Conservation (phyloP, 2,797 vertebrate genomes). For the Pterois miles region DNA sequence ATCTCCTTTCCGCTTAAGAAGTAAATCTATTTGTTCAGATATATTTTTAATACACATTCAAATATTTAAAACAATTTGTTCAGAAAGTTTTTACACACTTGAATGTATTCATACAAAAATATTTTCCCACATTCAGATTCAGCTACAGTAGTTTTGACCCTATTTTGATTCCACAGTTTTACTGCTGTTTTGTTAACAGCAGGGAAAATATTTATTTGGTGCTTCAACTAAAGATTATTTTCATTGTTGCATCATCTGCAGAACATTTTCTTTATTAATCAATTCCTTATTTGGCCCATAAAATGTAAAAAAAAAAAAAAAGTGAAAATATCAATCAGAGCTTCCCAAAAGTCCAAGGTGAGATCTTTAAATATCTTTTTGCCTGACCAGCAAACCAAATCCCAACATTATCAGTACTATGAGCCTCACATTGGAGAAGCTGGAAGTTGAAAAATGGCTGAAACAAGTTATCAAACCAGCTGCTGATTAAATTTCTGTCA, state of each 20-base stretch:
- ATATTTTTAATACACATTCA: no score
- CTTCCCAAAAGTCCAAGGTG: background rate
- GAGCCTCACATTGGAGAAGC: background rate
- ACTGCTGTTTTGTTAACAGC: background rate
- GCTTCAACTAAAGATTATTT: background rate
- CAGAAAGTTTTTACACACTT: no score
- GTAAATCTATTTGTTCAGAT: no score
- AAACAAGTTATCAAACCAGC: background rate
- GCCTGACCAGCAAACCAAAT: background rate
- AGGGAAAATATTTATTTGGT: background rate
- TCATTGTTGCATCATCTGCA: background rate
- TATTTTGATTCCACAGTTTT: background rate
- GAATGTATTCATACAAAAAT: no score
- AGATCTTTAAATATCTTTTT: background rate
- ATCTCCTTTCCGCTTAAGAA: no score
- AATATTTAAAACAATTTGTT: no score
- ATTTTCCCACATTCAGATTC: background rate
- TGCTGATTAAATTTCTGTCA: background rate
- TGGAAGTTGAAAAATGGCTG: background rate
- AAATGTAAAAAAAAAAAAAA: background rate
- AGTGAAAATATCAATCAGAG: background rate
- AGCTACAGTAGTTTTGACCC: background rate
- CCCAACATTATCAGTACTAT: background rate
- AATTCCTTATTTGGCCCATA: background rate
- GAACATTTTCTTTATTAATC: background rate